phyloP scores from a whole-genome alignment of 64 coral and sea anemone genomes.

The Acropora yongei region DNA sequence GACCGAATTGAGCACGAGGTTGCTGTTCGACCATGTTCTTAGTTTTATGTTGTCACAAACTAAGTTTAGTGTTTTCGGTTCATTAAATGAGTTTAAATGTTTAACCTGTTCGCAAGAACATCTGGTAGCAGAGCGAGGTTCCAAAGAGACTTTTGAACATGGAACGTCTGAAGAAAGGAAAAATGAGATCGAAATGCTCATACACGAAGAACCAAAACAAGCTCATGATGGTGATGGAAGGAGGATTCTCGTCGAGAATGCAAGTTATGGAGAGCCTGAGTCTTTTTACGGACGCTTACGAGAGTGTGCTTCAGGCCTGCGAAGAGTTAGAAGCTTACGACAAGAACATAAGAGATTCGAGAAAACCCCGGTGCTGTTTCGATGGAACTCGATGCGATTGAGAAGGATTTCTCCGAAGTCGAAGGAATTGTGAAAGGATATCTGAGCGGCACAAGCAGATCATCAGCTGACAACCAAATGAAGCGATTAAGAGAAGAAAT shows the following conservation, averaged over 20 bases:
- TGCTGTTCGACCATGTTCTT: too few relatives aligned
- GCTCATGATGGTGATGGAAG: constrained; percentile 20
- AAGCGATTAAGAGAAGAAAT: constrained; percentile 21
- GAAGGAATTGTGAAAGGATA: constrained; percentile 34
- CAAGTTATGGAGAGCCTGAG: constrained; percentile 36
- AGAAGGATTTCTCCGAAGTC: neutral
- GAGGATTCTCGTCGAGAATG: constrained; percentile 12
- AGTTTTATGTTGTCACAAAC: too few relatives aligned
- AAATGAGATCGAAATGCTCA: constrained; percentile 1
- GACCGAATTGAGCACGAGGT: too few relatives aligned
- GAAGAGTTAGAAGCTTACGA: constrained; percentile 30
- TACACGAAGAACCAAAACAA: constrained; percentile 22
- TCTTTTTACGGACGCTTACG: neutral
- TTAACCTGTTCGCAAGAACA: too few relatives aligned
- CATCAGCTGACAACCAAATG: neutral
- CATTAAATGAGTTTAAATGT: too few relatives aligned
- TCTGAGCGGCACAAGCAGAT: neutral
- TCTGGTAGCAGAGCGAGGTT: too few relatives aligned
- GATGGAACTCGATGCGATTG: constrained; percentile 16
- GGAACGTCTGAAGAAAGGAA: constrained; percentile 19
- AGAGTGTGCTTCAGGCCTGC: neutral
- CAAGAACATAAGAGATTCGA: neutral
- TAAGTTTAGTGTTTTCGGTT: too few relatives aligned
- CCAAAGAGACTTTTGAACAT: too few relatives aligned
- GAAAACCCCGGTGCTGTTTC: neutral